A percentile compares a stretch with the other conserved stretches of the same genome.
Conservation (phyloP, 2,888 invertebrate species). For the Gastrophysa polygoni region DNA sequence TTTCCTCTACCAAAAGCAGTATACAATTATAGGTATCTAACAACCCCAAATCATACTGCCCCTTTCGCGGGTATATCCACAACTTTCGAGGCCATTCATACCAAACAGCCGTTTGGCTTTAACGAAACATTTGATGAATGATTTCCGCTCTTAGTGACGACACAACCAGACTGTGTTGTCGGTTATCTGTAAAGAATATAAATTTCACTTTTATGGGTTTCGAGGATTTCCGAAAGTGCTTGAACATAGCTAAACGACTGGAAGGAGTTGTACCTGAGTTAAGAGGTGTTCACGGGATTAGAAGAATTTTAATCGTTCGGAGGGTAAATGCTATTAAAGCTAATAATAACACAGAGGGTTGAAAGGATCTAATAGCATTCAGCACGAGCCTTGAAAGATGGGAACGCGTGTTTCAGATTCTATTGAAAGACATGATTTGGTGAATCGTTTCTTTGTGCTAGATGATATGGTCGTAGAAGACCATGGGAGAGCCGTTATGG, state of each 20-base stretch:
- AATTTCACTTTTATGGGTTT: conserved; percentile 43
- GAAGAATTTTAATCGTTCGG: conserved; percentile 24
- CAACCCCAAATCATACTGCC: conserved; percentile 34
- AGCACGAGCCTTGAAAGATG: conserved; percentile 23
- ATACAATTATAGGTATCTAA: no score
- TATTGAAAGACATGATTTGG: not conserved
- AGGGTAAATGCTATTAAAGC: conserved; percentile 16
- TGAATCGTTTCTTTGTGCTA: no score
- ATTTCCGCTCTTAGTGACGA: conserved; percentile 37
- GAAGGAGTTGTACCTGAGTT: conserved; percentile 18
- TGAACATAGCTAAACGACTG: conserved; percentile 38
- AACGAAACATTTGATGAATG: conserved; percentile 38
- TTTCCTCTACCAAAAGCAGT: no score
- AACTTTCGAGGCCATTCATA: conserved; percentile 25
- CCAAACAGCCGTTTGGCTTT: conserved; percentile 41
- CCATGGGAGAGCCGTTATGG: no score
- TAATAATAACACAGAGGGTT: conserved; percentile 16
- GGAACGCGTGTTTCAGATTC: not conserved
- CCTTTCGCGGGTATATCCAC: conserved; percentile 32
- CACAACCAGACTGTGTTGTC: conserved; percentile 40
- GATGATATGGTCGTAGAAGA: no score
- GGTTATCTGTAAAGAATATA: conserved; percentile 43
- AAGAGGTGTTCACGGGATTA: conserved; percentile 22
- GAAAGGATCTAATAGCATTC: conserved; percentile 29
- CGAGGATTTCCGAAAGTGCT: conserved; percentile 49